Evolutionary conservation across 1,140 invertebrate genomes (phyloP).

Genomic region (Drosophila auraria): DNA sequence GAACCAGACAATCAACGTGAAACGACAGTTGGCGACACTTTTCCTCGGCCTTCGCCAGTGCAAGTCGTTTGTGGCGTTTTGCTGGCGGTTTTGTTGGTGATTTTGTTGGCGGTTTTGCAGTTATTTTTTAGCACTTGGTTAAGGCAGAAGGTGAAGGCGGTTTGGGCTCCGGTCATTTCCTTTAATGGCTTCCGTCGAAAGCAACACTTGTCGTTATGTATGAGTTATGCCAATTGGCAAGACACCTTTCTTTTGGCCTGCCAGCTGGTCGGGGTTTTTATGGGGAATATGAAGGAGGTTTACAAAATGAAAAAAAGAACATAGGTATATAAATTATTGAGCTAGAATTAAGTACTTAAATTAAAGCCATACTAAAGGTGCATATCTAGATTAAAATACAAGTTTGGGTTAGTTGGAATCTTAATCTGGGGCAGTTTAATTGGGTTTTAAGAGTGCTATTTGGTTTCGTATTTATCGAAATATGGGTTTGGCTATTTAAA

Average conservation of each 20-base stretch:
- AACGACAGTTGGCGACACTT: slow-evolving; percentile 37
- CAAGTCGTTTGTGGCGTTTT: slow-evolving; percentile 29
- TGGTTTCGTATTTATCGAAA: not conserved
- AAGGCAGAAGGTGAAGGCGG: slow-evolving; percentile 33
- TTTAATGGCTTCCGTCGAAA: slow-evolving; percentile 38
- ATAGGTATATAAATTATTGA: not conserved
- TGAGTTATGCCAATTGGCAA: slow-evolving; percentile 1
- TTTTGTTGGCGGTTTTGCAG: slow-evolving; percentile 10
- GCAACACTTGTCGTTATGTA: slow-evolving; percentile 3
- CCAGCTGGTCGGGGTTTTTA: not conserved
- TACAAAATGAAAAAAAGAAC: not conserved
- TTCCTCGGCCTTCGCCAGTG: slow-evolving; percentile 41
- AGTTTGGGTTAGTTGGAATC: not conserved
- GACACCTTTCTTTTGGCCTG: slow-evolving; percentile 24
- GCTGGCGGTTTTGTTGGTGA: slow-evolving; percentile 6
- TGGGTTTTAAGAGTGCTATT: not conserved
- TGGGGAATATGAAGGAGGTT: not conserved
- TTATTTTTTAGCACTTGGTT: slow-evolving; percentile 25
- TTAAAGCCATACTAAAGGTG: not conserved
- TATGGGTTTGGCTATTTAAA: not conserved
- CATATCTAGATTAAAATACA: not conserved
- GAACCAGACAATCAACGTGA: slow-evolving; percentile 28
- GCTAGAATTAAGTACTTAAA: not conserved
- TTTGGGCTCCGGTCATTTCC: slow-evolving; percentile 28
- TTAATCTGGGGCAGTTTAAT: not conserved